phyloP scores from a whole-genome alignment of 2,113 vertebrate species.

The Daboia siamensis region DNA sequence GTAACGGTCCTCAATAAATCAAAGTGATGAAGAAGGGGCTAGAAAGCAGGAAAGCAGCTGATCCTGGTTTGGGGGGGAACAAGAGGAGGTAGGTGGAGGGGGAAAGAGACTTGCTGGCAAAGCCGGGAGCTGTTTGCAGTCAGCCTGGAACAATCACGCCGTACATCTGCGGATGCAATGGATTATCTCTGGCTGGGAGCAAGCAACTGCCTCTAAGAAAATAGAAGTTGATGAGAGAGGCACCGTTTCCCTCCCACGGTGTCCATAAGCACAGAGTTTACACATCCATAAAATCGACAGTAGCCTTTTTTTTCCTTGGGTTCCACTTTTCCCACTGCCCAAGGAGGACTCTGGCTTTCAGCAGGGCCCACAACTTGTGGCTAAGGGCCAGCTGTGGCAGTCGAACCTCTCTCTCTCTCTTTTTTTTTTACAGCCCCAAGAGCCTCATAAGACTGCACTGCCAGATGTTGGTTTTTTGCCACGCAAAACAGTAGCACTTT shows the following conservation, averaged over 20 bases:
- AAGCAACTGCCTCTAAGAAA: neutral
- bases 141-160: slow-evolving; percentile 4
- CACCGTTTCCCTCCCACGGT: neutral
- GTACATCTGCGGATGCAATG: slow-evolving; percentile 7
- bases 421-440: neutral
- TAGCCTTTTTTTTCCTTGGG: neutral
- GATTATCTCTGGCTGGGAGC: neutral
- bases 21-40: slow-evolving; percentile 38
- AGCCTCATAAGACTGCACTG: neutral
- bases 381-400: neutral
- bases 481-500: neutral
- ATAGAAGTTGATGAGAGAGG: neutral
- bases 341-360: neutral
- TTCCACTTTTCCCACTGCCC: neutral
- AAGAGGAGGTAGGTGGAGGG: neutral
- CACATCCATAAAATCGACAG: neutral
- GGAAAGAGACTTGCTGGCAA: neutral
- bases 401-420: neutral
- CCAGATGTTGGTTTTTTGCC: neutral
- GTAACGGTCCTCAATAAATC: neutral
- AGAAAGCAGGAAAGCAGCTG: slow-evolving; percentile 19
- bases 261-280: neutral
- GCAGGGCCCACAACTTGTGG: neutral
- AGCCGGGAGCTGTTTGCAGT: fast-evolving
- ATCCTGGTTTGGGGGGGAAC: slow-evolving; percentile 23